These are phyloP conservation scores for Leptinotarsa texana DNA, from an alignment of 1,140 invertebrate species.

Conservation along the genomic window DNA sequence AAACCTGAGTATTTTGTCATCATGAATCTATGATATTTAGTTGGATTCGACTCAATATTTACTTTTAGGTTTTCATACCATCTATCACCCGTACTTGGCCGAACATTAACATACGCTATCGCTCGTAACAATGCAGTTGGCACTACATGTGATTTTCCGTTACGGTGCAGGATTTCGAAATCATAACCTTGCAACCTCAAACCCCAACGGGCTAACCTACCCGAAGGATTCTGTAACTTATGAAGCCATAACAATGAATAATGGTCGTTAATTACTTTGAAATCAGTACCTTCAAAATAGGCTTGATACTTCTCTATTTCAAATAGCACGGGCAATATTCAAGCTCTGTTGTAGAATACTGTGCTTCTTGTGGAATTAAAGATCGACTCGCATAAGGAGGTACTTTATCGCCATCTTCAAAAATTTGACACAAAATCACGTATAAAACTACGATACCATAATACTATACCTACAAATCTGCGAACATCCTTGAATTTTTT, in stretches of 20 bases:
- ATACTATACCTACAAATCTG: too few species aligned
- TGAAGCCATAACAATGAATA: too few species aligned
- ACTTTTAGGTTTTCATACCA: constrained; percentile 25
- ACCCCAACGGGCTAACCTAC: constrained; percentile 51
- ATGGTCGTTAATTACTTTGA: too few species aligned
- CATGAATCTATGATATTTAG: constrained; percentile 14
- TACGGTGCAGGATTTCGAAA: constrained; percentile 49
- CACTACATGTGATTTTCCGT: too few species aligned
- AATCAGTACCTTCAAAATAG: too few species aligned
- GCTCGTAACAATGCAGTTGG: too few species aligned
- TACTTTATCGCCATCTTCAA: constrained; percentile 34
- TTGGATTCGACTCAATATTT: not conserved
- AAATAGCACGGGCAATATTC: constrained; percentile 54
- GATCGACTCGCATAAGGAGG: constrained; percentile 40
- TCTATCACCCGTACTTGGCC: not conserved
- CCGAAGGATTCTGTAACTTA: too few species aligned
- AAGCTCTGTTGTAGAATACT: constrained; percentile 56
- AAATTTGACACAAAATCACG: constrained; percentile 37
- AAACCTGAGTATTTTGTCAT: not conserved
- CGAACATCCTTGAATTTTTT: too few species aligned
- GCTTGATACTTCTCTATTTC: too few species aligned
- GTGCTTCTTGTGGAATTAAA: constrained; percentile 51
- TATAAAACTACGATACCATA: not conserved
- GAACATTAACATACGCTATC: not conserved
- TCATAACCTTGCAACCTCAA: constrained; percentile 54